phyloP scores from a whole-genome alignment of 2,888 invertebrate genomes.

The Leptinotarsa peninsularis region DNA sequence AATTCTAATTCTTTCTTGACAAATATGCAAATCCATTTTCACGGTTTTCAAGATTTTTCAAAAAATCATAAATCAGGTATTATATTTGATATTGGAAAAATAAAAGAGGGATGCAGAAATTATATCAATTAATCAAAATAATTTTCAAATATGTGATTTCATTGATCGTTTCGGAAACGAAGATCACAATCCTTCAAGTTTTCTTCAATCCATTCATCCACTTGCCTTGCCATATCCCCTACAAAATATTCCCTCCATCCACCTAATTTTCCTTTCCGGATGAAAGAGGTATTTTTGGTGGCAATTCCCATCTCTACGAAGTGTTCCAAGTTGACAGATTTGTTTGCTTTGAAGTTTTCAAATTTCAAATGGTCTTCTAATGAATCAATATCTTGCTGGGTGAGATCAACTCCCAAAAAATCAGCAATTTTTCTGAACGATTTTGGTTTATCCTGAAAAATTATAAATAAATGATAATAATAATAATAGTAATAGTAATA shows the following conservation, averaged over 20 bases:
- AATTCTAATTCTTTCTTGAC: too few species aligned
- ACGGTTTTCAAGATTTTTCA: too few species aligned
- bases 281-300: conserved; percentile 19
- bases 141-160: too few species aligned
- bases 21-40: too few species aligned
- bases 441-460: conserved; percentile 31
- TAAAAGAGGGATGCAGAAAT: too few species aligned
- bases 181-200: conserved; percentile 29
- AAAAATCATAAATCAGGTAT: too few species aligned
- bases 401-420: conserved; percentile 25
- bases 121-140: too few species aligned
- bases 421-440: conserved; percentile 29
- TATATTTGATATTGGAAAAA: too few species aligned
- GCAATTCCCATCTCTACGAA: conserved; percentile 64
- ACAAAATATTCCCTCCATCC: conserved; percentile 30
- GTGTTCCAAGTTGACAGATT: conserved; percentile 73
- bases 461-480: background rate
- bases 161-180: conserved; percentile 8
- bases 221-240: conserved; percentile 28
- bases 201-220: conserved; percentile 32
- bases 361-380: conserved; percentile 64
- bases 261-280: conserved; percentile 28
- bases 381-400: conserved; percentile 19
- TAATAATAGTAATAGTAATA: too few species aligned
- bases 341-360: conserved; percentile 84